Evolutionary conservation across 2,797 vertebrate genomes (phyloP), one percentile per base, ranked within the genome.

Genomic region (Danio kyathit): DNA sequence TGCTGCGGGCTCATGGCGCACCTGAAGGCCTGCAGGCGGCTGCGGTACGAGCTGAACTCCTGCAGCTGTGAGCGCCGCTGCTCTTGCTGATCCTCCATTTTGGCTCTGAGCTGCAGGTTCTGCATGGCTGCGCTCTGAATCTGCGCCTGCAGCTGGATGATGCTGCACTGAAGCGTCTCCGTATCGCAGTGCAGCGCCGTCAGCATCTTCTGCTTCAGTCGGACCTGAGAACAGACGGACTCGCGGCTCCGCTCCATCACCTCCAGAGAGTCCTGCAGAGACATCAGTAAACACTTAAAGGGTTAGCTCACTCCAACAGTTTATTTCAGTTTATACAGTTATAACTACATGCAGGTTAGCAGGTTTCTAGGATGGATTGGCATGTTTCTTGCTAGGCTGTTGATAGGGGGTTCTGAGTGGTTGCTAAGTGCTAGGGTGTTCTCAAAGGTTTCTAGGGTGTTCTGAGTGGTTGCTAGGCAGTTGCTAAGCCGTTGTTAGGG

Each of bases 11-110:
- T 5, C 13, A 90, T 57, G 5, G 86, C 89, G 0, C 61, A 82
- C 65, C 83, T 89, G 89, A 93, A 90, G 8, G 5, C 72, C 71
- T 89, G 83, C 88, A 91, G 93, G 79, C 91, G 93, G 0, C 59
- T 78, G 8, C 89, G 80, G 79, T 92, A 93, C 13, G 43, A 2
- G 60, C 43, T 72, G 75, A 91, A 90, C 46, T 7, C 14, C 0
- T 43, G 80, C 61, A 83, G 76, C 0, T 64, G 61, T 1, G 3
- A 4, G 48, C 0, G 46, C 14, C 71, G 82, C 0, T 5, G 81
- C 73, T 92, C 90, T 61, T 86, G 83, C 61, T 91, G 85, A 7
- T 91, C 88, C 0, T 74, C 70, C 0, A 87, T 84, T 5, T 6
- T 10, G 6, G 69, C 9, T 40, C 75, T 82, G 19, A 93, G 88